phyloP scores from a whole-genome alignment of 2,113 vertebrate species.

The Rattus norvegicus region GRCr8 NC_086024.1:75491501-75492000 shows the following conservation, averaged over 20 bases:
- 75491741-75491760: slow-evolving; percentile 17
- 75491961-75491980: slow-evolving; percentile 72
- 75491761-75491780: slow-evolving; percentile 49
- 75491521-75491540: no score
- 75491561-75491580: not conserved
- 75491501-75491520: no score
- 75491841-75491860: slow-evolving; percentile 66
- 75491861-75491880: slow-evolving; percentile 59
- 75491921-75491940: slow-evolving; percentile 74
- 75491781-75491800: slow-evolving; percentile 64
- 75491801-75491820: slow-evolving; percentile 59
- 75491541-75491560: not conserved
- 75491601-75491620: no score
- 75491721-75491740: slow-evolving; percentile 43
- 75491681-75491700: not conserved
- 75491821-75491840: slow-evolving; percentile 62
- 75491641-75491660: slow-evolving; percentile 22
- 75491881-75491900: slow-evolving; percentile 63
- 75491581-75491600: no score
- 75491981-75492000: slow-evolving; percentile 75
- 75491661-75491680: not conserved
- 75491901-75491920: slow-evolving; percentile 81
- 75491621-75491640: not conserved
- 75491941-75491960: slow-evolving; percentile 75
- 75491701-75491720: not conserved